Evolutionary conservation across 2,888 invertebrate species (phyloP), one percentile per base, ranked within the genome.

Genomic region (Catocala fraxini): DNA sequence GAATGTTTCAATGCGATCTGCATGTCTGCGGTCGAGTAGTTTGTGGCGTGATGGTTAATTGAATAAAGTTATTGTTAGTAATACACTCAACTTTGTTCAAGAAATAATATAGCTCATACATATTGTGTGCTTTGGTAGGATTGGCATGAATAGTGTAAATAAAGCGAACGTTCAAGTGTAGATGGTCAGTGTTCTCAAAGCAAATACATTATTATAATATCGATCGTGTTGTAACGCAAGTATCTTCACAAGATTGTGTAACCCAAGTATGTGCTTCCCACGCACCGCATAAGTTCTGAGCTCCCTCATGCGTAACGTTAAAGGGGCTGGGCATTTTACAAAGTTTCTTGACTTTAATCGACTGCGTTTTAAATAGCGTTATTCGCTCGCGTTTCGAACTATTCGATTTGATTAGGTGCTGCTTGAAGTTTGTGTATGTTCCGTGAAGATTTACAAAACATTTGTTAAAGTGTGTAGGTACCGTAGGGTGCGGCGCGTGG

Each of bases 251-350:
- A 88, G 89, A 90, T 92, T 91, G 90, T 92, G 93, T 91, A 92
- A 92, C 88, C 82, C 83, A 89, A 93, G 92, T 88, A 88, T 92
- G 90, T 90, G 89, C 88, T 93, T 93, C 93, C 93, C 93, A 94
- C 93, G 93, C 91, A 88, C 84, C 81, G 86, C 85, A 85, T 85
- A 84, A 85, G 86, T 77, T 79, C 80, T 66, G 75, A 68, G 77
- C 77, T 86, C 87, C 88, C 83, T 87, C 86, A 86, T 89, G 88
- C 93, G 91, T 93, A 87, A 91, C 90, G 86, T 77, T 80, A 75
- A 85, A 88, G 91, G 92, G 94, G 93, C 92, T 89, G 89, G 88
- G 83, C 85, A 86, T 89, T 89, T 87, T 89, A 88, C 88, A 87
- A 86, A 85, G 83, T 84, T 82, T 84, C 89, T 88, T 86, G 87